phyloP scores from a whole-genome alignment of 2,888 invertebrate genomes.

The Fragum fragum region DNA sequence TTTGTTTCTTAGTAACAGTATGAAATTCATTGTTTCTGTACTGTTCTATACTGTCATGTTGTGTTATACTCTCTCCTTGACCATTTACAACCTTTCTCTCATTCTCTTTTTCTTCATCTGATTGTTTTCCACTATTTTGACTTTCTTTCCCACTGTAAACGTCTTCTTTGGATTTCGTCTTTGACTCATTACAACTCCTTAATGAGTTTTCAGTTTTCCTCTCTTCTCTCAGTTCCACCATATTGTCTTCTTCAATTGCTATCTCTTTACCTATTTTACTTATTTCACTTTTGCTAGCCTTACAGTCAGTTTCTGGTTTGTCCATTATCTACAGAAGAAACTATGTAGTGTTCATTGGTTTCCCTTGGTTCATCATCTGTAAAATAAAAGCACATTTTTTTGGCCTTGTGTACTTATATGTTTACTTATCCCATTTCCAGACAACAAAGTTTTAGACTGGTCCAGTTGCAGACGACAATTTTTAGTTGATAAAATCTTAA shows the following conservation, averaged over 20 bases:
- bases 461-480: no score
- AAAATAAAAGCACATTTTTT: no score
- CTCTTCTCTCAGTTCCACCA: slow-evolving; percentile 10
- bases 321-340: slow-evolving; percentile 6
- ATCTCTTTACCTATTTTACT: background rate
- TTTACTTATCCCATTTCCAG: no score
- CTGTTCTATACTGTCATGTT: background rate
- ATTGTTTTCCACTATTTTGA: background rate
- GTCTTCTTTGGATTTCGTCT: background rate
- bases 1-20: background rate
- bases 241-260: background rate
- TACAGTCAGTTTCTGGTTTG: background rate
- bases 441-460: no score
- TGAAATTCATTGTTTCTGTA: no score
- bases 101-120: slow-evolving; percentile 13
- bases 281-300: background rate
- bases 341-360: background rate
- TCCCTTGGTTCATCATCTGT: background rate
- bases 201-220: background rate
- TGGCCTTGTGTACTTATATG: no score
- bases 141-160: background rate
- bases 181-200: background rate
- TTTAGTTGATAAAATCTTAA: no score
- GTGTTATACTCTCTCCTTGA: background rate
- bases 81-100: background rate